phyloP scores from a whole-genome alignment of 2,888 invertebrate species.

The Epirrhoe tristata region DNA sequence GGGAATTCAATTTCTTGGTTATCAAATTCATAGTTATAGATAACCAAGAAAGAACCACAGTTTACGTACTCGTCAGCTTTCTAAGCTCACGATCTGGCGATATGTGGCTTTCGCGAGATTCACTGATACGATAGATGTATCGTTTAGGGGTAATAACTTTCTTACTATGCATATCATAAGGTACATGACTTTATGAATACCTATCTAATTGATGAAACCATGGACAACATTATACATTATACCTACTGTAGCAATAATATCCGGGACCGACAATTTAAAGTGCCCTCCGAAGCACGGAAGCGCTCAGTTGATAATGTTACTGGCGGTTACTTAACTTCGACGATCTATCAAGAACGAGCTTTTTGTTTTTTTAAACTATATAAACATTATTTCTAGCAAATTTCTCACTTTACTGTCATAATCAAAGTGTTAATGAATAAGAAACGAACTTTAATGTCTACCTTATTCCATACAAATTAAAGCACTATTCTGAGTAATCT shows the following conservation, averaged over 20 bases:
- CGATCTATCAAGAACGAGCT: no score
- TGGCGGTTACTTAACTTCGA: no score
- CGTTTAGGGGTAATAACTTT: slow-evolving; percentile 29
- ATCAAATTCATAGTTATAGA: no score
- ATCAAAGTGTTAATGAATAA: slow-evolving; percentile 2
- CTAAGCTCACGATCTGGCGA: slow-evolving; percentile 34
- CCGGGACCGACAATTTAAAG: no score
- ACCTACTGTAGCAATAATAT: no score
- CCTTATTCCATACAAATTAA: slow-evolving; percentile 16
- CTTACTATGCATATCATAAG: not conserved
- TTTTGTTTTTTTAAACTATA: not conserved
- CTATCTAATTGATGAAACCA: no score
- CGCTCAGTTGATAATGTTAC: no score
- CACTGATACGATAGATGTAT: slow-evolving; percentile 25
- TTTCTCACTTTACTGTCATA: slow-evolving; percentile 28
- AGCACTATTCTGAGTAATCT: no score
- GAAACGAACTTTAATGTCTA: slow-evolving; percentile 7
- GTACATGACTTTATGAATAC: not conserved
- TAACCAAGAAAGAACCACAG: not conserved
- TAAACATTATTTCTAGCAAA: slow-evolving; percentile 12
- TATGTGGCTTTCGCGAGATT: slow-evolving; percentile 38
- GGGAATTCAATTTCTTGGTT: no score
- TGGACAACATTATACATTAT: no score
- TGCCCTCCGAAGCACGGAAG: no score
- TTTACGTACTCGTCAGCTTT: not conserved